Evolutionary conservation across 92 coral and sea anemone genomes (phyloP).

Genomic region (Epizoanthus stellaris): DNA sequence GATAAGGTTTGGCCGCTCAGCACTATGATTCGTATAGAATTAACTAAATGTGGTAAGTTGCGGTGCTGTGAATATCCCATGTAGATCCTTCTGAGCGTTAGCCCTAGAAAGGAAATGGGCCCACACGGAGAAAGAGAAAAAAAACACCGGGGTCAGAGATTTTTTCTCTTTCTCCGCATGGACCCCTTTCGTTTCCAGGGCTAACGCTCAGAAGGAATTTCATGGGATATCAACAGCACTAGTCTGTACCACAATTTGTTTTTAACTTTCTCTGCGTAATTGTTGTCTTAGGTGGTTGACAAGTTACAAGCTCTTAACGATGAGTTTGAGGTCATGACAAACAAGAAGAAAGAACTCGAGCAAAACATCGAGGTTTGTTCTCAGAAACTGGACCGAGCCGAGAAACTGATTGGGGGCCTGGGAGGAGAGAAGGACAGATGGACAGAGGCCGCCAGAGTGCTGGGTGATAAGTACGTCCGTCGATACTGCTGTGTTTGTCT

Average conservation of each 20-base stretch:
- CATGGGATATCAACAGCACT: too few relatives aligned
- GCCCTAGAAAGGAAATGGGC: too few relatives aligned
- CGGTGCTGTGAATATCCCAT: too few relatives aligned
- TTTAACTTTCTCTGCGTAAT: neutral
- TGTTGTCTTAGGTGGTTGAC: slow-evolving; percentile 82
- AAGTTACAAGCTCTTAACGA: slow-evolving; percentile 98
- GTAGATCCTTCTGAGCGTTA: too few relatives aligned
- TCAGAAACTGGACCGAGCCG: slow-evolving; percentile 98
- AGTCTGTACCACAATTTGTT: neutral
- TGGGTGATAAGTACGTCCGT: slow-evolving; percentile 81
- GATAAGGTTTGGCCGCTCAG: too few relatives aligned
- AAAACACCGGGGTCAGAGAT: too few relatives aligned
- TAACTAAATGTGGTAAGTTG: too few relatives aligned
- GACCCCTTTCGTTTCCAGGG: too few relatives aligned
- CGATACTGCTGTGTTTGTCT: neutral
- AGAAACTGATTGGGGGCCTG: slow-evolving; percentile 98
- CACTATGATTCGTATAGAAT: too few relatives aligned
- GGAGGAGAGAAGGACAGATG: slow-evolving; percentile 99
- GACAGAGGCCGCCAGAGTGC: slow-evolving; percentile 94
- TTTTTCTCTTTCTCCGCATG: too few relatives aligned
- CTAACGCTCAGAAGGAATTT: too few relatives aligned
- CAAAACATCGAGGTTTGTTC: slow-evolving; percentile 93
- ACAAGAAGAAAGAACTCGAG: slow-evolving; percentile 95
- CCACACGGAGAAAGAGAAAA: too few relatives aligned
- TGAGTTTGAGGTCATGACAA: slow-evolving; percentile 95